A percentile compares a stretch with the other conserved stretches of the same genome.
Conservation (phyloP, 2,888 invertebrate genomes). For the Agapostemon virescens region DNA sequence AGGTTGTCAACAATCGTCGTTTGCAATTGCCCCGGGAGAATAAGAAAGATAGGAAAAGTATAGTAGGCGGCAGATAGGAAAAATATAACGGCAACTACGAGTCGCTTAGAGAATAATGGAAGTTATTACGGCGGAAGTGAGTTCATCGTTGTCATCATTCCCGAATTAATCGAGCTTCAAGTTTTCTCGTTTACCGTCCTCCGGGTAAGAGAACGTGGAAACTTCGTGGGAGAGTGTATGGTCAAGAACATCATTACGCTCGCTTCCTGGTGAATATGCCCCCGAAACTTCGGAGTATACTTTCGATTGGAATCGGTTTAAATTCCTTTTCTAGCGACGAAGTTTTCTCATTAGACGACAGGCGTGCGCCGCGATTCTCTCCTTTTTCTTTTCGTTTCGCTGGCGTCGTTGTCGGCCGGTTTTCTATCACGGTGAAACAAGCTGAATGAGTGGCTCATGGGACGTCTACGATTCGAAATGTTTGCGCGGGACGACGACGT, state of each 20-base stretch:
- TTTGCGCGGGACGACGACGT: neutral
- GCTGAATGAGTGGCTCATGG: neutral
- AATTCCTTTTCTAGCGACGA: constrained; percentile 22
- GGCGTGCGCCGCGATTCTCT: constrained; percentile 1
- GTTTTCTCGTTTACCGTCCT: constrained; percentile 33
- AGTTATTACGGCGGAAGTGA: constrained; percentile 5
- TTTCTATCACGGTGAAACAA: neutral
- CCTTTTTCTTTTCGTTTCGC: neutral
- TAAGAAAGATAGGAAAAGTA: neutral
- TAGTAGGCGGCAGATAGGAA: neutral
- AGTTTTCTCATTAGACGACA: constrained; percentile 49
- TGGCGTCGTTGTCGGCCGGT: neutral
- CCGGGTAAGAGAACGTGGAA: constrained; percentile 15
- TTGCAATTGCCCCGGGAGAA: neutral
- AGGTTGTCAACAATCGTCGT: neutral
- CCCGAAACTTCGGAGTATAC: constrained; percentile 2
- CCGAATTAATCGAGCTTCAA: constrained; percentile 35
- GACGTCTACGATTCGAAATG: neutral
- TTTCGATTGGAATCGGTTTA: constrained; percentile 33
- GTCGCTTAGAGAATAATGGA: constrained; percentile 12
- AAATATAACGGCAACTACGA: neutral
- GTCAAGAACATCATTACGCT: constrained; percentile 25
- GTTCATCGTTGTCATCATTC: constrained; percentile 23
- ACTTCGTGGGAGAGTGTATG: constrained; percentile 17
- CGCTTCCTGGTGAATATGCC: constrained; percentile 29